Evolutionary conservation across 2,797 vertebrate species (phyloP), one percentile per base, ranked within the genome.

Genomic region (Pseudotriccus pelzelni): DNA sequence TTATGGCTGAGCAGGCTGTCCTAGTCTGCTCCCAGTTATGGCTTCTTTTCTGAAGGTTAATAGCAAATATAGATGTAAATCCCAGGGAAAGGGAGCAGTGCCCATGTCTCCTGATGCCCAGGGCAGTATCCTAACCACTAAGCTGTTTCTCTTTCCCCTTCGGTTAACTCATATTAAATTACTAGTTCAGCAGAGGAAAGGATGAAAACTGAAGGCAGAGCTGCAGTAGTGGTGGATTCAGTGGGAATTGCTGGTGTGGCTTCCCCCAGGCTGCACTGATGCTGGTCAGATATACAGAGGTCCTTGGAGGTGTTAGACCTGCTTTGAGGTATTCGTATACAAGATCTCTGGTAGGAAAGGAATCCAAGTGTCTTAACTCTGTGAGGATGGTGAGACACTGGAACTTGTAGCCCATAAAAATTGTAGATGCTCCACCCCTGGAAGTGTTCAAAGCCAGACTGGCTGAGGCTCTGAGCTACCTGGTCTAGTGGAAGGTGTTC

Each of bases 141-240:
- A 75, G 3, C 12, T 76, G 16, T 43, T 87, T 41, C 43, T 90
- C 5, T 36, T 84, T 63, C 49, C 47, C 58, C 41, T 78, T 44
- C 30, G 44, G 3, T 44, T 79, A 56, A 34, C 11, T 76, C 14
- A 6, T 19, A 17, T 44, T 53, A 28, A 75, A 30, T 50, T 39
- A 36, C 20, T 81, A 37, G 10, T 10, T 41, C 7, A 9, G 39
- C 3, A 49, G n/a, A 93, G 17, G n/a, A 32, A 37, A 58, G 43
- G 49, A 28, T 32, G 19, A 72, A 32, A 43, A 23, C 19, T 43
- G 41, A 23, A 74, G 32, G 18, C 37, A 10, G 43, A 74, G 14
- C 13, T 63, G 39, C 18, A 34, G 5, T 39, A 30, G 14, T 6
- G 41, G n/a, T 50, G 36, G 19, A 5, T 36, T 27, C 0, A 0